Evolutionary conservation across 2,888 invertebrate species (phyloP), one percentile per base, ranked within the genome.

Genomic region (Scaptomyza caliginosa): DNA sequence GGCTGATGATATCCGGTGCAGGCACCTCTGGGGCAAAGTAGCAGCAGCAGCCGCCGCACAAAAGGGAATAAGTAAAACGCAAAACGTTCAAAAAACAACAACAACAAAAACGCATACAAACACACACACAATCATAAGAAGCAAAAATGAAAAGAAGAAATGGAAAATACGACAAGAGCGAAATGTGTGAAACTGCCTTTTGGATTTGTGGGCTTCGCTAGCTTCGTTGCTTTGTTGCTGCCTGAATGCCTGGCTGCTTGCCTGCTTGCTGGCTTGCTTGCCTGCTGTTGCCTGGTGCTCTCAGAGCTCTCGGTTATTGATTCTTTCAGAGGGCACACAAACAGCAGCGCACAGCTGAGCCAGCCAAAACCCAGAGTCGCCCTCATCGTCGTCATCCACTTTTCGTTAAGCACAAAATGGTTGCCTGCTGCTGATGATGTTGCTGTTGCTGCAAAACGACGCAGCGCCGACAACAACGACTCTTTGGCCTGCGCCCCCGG

Each of bases 401-500:
- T 69, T 70, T 76, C 62, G 60, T 52, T 69, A 32, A 46, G 46
- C 54, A 76, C 84, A 80, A 80, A 80, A 84, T 81, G 81, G 85
- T 78, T 81, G 82, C 63, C 68, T 51, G 62, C 54, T 39, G 43
- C 43, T 16, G 13, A 11, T 26, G 17, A 23, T 42, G 45, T 17
- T 26, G 13, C 28, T 26, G 17, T 23, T 42, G 45, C 28, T 26
- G 26, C 26, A n/a, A n/a, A 45, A 45, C 45, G 34, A 11, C 57
- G 49, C 34, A 16, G 8, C 45, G 16, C 8, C 46, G 32, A 13
- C 49, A 32, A 36, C 52, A 24, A 26, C 55, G 62, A 52, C 74
- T 71, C 73, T 72, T 64, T 77, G 74, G 77, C 65, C 69, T 82
- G 83, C 64, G 85, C 80, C 77, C 86, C 86, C 86, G 82, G 86